Evolutionary conservation across 35 echinoderm and acorn worm species (phyloP).

Genomic region (Chiridota heheva): DNA sequence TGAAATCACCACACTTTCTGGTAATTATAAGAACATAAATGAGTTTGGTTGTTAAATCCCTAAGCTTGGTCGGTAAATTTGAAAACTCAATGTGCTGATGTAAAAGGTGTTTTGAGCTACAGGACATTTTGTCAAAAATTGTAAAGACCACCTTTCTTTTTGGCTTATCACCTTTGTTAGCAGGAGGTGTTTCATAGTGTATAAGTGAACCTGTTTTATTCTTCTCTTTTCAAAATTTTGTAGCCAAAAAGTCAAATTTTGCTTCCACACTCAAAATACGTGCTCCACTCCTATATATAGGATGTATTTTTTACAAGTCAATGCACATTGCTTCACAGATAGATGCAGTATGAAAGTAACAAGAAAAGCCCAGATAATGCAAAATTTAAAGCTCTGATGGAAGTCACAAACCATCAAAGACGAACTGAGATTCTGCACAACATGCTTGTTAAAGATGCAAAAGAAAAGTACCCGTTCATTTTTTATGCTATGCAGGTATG

Average conservation of each 20-base stretch:
- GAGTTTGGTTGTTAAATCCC: background rate
- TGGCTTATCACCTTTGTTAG: no score
- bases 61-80: background rate
- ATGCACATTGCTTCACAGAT: constrained; percentile 5
- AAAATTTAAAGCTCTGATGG: background rate
- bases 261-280: no score
- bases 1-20: no score
- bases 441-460: constrained; percentile 17
- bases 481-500: constrained; percentile 15
- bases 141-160: no score
- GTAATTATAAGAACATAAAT: no score
- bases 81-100: background rate
- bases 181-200: no score
- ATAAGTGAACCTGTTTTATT: no score
- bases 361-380: constrained; percentile 2
- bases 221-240: background rate
- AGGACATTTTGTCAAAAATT: no score
- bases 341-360: constrained; percentile 28
- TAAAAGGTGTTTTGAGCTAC: no score
- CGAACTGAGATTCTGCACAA: background rate
- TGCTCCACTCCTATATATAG: background rate
- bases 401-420: constrained; percentile 15
- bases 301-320: background rate
- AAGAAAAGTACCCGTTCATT: constrained; percentile 7
- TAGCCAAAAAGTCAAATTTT: background rate